Conservation (phyloP, 2,797 vertebrate species). For the Rhyacichthys aspro region DNA sequence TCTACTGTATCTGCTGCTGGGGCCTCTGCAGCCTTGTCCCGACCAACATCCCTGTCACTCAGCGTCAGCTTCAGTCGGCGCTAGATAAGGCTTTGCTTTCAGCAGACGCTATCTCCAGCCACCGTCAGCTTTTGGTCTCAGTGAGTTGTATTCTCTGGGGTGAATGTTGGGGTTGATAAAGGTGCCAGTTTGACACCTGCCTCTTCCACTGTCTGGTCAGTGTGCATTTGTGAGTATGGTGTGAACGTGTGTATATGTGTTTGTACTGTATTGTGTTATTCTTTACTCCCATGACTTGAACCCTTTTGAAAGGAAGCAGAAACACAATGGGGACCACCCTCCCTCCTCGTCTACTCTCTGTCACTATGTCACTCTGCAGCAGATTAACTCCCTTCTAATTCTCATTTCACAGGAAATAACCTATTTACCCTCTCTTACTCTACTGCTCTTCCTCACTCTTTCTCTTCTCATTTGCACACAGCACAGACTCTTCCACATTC, state of each 20-base stretch:
- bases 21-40: conserved; percentile 38
- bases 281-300: conserved; percentile 74
- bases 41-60: conserved; percentile 69
- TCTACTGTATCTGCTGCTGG: conserved; percentile 37
- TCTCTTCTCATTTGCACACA: conserved; percentile 70
- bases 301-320: conserved; percentile 73
- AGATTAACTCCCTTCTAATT: conserved; percentile 83
- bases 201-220: conserved; percentile 63
- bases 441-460: conserved; percentile 50
- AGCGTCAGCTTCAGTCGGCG: conserved; percentile 53
- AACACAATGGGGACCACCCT: conserved; percentile 68
- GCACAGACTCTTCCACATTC: conserved; percentile 55
- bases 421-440: conserved; percentile 74
- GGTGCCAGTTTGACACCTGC: conserved; percentile 66
- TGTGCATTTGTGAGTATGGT: conserved; percentile 51
- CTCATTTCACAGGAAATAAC: conserved; percentile 87
- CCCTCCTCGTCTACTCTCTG: conserved; percentile 48
- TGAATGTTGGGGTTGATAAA: conserved; percentile 73
- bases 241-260: conserved; percentile 42
- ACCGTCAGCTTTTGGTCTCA: conserved; percentile 66
- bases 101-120: conserved; percentile 48
- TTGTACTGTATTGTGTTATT: conserved; percentile 60
- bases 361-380: conserved; percentile 68
- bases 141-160: conserved; percentile 76
- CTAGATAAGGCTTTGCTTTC: conserved; percentile 63